Conservation (phyloP, 2,888 invertebrate genomes). For the Caenorhabditis uteleia region DNA sequence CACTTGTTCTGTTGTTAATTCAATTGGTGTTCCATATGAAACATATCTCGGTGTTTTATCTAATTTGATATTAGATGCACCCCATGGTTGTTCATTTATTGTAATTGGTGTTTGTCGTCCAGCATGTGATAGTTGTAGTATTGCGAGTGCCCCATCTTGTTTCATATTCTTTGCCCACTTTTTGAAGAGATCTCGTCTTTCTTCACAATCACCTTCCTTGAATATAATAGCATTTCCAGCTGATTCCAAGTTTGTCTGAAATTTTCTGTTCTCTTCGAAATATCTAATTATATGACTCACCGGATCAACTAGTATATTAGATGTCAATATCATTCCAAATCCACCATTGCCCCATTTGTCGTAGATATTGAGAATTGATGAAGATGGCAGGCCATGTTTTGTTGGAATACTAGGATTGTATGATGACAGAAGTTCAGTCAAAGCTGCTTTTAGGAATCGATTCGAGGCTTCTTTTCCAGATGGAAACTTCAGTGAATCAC, state of each 20-base stretch:
- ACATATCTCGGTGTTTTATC: constrained; percentile 4
- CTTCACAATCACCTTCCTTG: constrained; percentile 27
- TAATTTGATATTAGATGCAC: constrained; percentile 53
- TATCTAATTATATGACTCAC: too few species aligned
- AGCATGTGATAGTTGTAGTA: constrained; percentile 45
- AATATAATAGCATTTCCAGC: constrained; percentile 38
- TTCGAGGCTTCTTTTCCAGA: constrained; percentile 41
- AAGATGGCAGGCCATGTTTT: constrained; percentile 49
- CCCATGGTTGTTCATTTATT: constrained; percentile 48
- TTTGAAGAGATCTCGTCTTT: constrained; percentile 17
- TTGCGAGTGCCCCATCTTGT: constrained; percentile 41
- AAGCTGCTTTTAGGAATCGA: constrained; percentile 49
- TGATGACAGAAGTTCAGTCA: constrained; percentile 39
- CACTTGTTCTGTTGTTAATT: constrained; percentile 51
- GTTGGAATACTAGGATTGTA: constrained; percentile 22
- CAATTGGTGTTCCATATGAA: constrained; percentile 49
- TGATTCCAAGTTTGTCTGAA: constrained; percentile 43
- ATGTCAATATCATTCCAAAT: constrained; percentile 56
- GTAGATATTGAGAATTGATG: constrained; percentile 45
- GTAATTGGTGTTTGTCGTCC: constrained; percentile 54
- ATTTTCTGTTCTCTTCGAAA: background rate
- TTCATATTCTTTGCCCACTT: constrained; percentile 39
- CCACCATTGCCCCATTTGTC: constrained; percentile 57
- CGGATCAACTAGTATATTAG: constrained; percentile 43
- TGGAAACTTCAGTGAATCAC: constrained; percentile 36